Percentiles rank a stretch among this genome's conserved stretches.
phyloP scores from a whole-genome alignment of 1,140 invertebrate genomes.

The Aphelinus atriplicis region DNA sequence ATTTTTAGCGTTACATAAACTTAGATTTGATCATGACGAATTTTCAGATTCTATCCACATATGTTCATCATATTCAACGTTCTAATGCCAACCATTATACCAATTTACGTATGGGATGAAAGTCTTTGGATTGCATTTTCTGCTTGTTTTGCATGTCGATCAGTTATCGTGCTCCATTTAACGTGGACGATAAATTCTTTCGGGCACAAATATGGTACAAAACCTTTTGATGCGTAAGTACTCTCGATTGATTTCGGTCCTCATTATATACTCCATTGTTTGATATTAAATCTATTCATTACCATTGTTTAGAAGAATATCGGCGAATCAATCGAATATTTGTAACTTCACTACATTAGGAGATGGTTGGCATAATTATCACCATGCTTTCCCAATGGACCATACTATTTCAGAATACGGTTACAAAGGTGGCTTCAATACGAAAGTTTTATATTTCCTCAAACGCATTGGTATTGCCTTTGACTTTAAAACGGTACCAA shows the following conservation, averaged over 20 bases:
- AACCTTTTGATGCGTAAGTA: slow-evolving; percentile 74
- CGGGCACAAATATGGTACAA: slow-evolving; percentile 74
- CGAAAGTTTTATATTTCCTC: slow-evolving; percentile 82
- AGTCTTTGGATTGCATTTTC: slow-evolving; percentile 78
- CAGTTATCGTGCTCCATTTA: slow-evolving; percentile 70
- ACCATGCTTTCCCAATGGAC: not conserved
- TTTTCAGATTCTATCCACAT: too few relatives aligned
- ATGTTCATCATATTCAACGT: slow-evolving; percentile 58
- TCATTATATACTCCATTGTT: not conserved
- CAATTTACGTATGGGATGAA: slow-evolving; percentile 82
- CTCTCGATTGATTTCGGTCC: too few relatives aligned
- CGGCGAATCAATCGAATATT: slow-evolving; percentile 67
- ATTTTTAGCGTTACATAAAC: too few relatives aligned
- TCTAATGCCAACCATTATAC: slow-evolving; percentile 76
- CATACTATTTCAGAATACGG: not conserved
- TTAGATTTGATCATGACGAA: too few relatives aligned
- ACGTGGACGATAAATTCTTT: slow-evolving; percentile 81
- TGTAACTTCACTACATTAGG: slow-evolving; percentile 69
- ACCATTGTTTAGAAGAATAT: not conserved
- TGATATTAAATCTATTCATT: not conserved
- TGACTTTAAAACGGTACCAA: slow-evolving; percentile 81
- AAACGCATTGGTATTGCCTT: slow-evolving; percentile 83
- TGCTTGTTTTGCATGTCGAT: slow-evolving; percentile 75
- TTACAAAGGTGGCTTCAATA: slow-evolving; percentile 79
- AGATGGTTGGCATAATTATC: slow-evolving; percentile 23